A percentile compares a stretch with the other conserved stretches of the same genome.
Evolutionary conservation across 2,797 vertebrate genomes (phyloP).

Genomic region (Pyrrhura leucotis): DNA sequence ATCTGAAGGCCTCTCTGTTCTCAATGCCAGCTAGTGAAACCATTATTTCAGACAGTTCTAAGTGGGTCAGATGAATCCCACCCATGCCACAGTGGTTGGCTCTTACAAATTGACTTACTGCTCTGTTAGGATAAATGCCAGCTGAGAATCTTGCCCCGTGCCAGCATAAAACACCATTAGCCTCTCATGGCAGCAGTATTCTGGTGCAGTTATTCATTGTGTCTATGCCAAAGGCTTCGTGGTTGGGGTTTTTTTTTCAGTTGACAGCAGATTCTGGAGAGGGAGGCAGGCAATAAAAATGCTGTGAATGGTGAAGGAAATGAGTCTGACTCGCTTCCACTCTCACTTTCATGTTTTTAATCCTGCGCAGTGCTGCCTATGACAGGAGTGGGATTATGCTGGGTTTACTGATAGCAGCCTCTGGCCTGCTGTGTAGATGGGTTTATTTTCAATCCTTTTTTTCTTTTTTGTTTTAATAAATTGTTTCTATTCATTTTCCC

Average conservation of each 20-base stretch:
- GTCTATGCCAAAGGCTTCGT: background rate
- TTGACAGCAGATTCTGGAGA: slow-evolving; percentile 13
- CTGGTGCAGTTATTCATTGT: background rate
- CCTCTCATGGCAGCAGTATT: background rate
- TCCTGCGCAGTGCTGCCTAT: background rate
- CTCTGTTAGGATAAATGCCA: background rate
- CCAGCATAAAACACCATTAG: background rate
- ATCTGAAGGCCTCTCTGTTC: background rate
- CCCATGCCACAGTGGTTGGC: background rate
- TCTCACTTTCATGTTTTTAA: slow-evolving; percentile 54
- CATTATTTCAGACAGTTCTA: background rate
- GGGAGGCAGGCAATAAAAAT: slow-evolving; percentile 44
- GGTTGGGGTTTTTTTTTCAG: background rate
- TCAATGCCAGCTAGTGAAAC: background rate
- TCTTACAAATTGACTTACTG: background rate
- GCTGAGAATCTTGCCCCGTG: background rate
- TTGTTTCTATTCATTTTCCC: slow-evolving; percentile 26
- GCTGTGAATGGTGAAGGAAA: slow-evolving; percentile 49
- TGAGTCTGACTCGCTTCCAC: slow-evolving; percentile 59
- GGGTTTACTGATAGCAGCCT: slow-evolving; percentile 24
- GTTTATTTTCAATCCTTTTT: background rate
- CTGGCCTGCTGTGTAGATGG: background rate
- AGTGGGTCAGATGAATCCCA: background rate
- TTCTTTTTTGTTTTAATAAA: background rate
- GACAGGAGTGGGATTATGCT: slow-evolving; percentile 39